These are phyloP conservation scores for Lithophane semibrunnea DNA, from an alignment of 2,888 invertebrate species.

Conservation along the genomic window DNA sequence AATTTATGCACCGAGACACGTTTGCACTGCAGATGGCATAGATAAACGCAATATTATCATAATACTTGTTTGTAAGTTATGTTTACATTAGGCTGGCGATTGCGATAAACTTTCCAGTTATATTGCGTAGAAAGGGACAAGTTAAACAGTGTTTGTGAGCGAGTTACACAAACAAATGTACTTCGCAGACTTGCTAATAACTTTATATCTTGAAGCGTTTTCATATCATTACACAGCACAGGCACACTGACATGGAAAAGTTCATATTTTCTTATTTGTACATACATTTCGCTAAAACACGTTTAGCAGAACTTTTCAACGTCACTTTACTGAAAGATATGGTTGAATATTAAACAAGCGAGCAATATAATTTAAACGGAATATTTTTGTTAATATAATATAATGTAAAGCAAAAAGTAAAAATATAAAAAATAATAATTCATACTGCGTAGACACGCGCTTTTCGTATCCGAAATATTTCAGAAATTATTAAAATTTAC, in stretches of 20 bases:
- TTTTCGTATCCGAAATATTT: neutral
- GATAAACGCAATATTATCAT: conserved; percentile 32
- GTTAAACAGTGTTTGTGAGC: conserved; percentile 30
- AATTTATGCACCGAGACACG: conserved; percentile 30
- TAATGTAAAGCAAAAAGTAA: neutral
- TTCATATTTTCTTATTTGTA: conserved; percentile 41
- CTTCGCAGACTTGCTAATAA: conserved; percentile 50
- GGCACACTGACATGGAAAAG: conserved; percentile 28
- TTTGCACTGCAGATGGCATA: conserved; percentile 24
- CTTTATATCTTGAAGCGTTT: conserved; percentile 52
- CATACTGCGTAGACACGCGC: neutral
- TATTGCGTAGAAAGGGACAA: conserved; percentile 12
- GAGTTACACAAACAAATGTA: conserved; percentile 40
- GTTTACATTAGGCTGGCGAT: conserved; percentile 27
- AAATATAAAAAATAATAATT: neutral
- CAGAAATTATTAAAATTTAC: neutral
- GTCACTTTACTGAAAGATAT: conserved; percentile 13
- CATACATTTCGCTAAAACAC: conserved; percentile 29
- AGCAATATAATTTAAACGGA: neutral
- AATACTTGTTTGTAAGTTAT: conserved; percentile 33
- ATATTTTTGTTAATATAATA: neutral
- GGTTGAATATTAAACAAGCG: neutral
- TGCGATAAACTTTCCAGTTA: conserved; percentile 36
- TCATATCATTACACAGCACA: conserved; percentile 34
- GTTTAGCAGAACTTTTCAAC: conserved; percentile 24